phyloP scores from a whole-genome alignment of 2,888 invertebrate species.

The Liodrosophila aerea region DNA sequence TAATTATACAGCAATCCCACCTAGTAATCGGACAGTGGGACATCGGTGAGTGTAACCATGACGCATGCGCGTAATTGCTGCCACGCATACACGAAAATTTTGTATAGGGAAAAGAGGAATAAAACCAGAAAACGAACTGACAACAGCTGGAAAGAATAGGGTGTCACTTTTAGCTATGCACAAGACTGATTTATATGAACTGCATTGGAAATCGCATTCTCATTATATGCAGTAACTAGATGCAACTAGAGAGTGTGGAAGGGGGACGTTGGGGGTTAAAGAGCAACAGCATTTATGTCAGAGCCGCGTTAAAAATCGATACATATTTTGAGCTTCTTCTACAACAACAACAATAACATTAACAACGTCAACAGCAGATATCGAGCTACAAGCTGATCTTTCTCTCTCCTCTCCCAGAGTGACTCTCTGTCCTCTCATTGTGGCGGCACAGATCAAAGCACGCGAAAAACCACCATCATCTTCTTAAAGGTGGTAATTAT shows the following conservation, averaged over 20 bases:
- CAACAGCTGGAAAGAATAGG: neutral
- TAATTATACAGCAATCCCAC: constrained; percentile 49
- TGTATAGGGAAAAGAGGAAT: constrained; percentile 1
- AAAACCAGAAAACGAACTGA: constrained; percentile 3
- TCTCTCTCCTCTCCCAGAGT: neutral
- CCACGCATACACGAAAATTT: constrained; percentile 51
- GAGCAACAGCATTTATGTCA: constrained; percentile 80
- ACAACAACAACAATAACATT: constrained; percentile 1
- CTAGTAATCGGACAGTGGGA: neutral
- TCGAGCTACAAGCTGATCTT: neutral
- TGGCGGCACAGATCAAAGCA: constrained; percentile 80
- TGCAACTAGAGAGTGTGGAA: neutral
- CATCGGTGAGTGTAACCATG: too few relatives aligned
- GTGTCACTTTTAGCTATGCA: neutral
- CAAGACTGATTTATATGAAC: constrained; percentile 57
- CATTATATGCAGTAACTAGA: constrained; percentile 62
- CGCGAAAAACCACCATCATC: constrained; percentile 81
- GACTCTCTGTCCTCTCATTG: constrained; percentile 28
- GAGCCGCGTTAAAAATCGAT: constrained; percentile 82
- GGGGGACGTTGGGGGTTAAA: constrained; percentile 11
- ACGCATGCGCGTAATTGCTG: constrained; percentile 73
- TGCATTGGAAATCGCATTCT: constrained; percentile 73
- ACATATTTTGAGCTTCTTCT: constrained; percentile 77
- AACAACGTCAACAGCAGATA: neutral
- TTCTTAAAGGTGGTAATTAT: constrained; percentile 82